Evolutionary conservation across 2,888 invertebrate species (phyloP).

Genomic region (Dasysyrphus albostriatus): DNA sequence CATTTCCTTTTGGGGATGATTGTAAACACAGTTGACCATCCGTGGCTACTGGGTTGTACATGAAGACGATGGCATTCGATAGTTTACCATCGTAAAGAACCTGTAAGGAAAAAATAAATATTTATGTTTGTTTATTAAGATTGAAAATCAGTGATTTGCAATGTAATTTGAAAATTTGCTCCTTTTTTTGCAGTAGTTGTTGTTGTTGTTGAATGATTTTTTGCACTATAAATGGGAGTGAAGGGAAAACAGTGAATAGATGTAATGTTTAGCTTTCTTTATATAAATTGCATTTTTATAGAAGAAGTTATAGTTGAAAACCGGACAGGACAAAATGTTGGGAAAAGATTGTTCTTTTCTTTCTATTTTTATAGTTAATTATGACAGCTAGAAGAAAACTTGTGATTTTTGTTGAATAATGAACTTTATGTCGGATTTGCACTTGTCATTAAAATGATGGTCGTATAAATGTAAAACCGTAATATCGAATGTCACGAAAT

Average conservation of each 20-base stretch:
- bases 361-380: background rate
- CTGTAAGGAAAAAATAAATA: constrained; percentile 84
- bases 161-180: constrained; percentile 28
- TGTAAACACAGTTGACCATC: constrained; percentile 99
- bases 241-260: constrained; percentile 22
- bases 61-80: constrained; percentile 98
- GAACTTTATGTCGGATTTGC: background rate
- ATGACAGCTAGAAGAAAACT: background rate
- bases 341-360: background rate
- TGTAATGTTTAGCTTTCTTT: background rate
- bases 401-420: background rate
- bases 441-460: background rate
- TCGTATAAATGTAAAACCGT: background rate
- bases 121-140: constrained; percentile 54
- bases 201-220: constrained; percentile 18
- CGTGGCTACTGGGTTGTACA: constrained; percentile 99
- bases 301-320: background rate
- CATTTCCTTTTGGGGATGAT: constrained; percentile 98
- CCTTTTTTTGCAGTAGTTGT: constrained; percentile 30
- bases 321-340: background rate
- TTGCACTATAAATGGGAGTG: constrained; percentile 20
- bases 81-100: constrained; percentile 99
- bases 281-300: background rate
- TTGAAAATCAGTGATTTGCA: constrained; percentile 29
- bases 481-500: background rate